These are phyloP conservation scores for Timandra comae DNA, from an alignment of 2,888 invertebrate genomes.

Conservation along the genomic window DNA sequence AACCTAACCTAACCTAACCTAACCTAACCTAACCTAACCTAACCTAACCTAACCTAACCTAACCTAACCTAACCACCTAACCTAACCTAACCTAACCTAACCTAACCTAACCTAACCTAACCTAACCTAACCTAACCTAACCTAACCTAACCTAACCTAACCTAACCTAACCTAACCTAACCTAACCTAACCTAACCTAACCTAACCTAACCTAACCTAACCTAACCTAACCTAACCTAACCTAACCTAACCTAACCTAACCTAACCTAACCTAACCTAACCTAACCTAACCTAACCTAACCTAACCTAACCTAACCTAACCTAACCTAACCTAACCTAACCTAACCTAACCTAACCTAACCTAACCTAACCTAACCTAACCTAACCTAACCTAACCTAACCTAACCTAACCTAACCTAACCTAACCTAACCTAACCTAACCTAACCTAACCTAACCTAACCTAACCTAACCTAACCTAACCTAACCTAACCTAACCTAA, in stretches of 20 bases:
- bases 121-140: constrained; percentile 14
- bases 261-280: constrained; percentile 12
- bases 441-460: constrained; percentile 6
- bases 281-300: constrained; percentile 13
- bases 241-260: constrained; percentile 11
- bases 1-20: constrained; percentile 9
- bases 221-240: constrained; percentile 11
- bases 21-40: constrained; percentile 13
- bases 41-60: constrained; percentile 11
- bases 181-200: constrained; percentile 13
- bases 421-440: too few species aligned
- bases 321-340: constrained; percentile 17
- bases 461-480: constrained; percentile 1
- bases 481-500: too few species aligned
- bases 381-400: constrained; percentile 10
- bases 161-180: constrained; percentile 10
- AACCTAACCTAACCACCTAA: constrained; percentile 14
- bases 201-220: constrained; percentile 10
- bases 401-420: constrained; percentile 5
- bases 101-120: constrained; percentile 14
- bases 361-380: constrained; percentile 14
- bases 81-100: constrained; percentile 14
- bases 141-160: constrained; percentile 11
- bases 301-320: constrained; percentile 16
- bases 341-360: constrained; percentile 17